Evolutionary conservation across 2,888 invertebrate genomes (phyloP).

Genomic region (Hypolimnas misippus): DNA sequence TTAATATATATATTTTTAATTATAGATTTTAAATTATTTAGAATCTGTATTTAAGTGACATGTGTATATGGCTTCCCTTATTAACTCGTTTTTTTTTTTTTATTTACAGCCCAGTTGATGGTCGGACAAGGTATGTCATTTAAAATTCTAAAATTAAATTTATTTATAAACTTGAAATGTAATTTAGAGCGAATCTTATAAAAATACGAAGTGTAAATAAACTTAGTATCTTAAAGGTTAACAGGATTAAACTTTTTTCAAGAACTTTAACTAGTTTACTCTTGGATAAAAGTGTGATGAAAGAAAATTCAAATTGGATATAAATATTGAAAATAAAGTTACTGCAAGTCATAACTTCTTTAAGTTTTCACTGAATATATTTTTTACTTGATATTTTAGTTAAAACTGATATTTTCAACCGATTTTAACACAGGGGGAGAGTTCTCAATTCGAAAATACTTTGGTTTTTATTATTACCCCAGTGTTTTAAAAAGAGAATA

Average conservation of each 20-base stretch:
- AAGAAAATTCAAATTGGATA: constrained; percentile 4
- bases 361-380: background rate
- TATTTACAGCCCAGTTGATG: constrained; percentile 92
- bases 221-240: constrained; percentile 12
- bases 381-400: background rate
- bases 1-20: too few species aligned
- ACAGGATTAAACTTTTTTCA: constrained; percentile 14
- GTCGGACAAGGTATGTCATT: constrained; percentile 94
- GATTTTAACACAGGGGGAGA: too few species aligned
- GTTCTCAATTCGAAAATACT: too few species aligned
- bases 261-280: background rate
- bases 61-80: background rate
- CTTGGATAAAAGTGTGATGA: background rate
- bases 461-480: too few species aligned
- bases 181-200: constrained; percentile 1
- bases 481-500: too few species aligned
- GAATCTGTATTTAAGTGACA: too few species aligned
- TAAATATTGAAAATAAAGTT: background rate
- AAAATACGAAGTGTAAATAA: constrained; percentile 11
- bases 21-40: too few species aligned
- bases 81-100: constrained; percentile 33
- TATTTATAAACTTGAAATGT: background rate
- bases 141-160: constrained; percentile 37
- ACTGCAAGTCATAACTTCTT: background rate
- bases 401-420: too few species aligned